A percentile compares a stretch with the other conserved stretches of the same genome.
These are phyloP conservation scores for Napeogenes sylphis DNA, from an alignment of 2,888 invertebrate genomes.

Conservation along the genomic window DNA sequence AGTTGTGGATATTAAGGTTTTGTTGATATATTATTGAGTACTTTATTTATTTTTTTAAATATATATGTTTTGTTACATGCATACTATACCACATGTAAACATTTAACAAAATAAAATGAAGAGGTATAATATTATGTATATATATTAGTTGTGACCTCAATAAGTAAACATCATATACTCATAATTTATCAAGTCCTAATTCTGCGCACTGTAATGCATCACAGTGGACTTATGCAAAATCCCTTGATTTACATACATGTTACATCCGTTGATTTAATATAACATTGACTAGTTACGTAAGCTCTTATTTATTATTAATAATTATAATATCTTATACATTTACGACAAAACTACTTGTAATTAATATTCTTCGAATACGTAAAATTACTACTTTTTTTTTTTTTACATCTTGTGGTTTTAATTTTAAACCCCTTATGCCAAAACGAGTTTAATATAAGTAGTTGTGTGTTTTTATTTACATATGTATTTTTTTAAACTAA, in stretches of 20 bases:
- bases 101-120: neutral
- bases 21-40: too few relatives aligned
- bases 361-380: too few relatives aligned
- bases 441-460: too few relatives aligned
- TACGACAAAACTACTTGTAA: neutral
- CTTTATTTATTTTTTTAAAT: too few relatives aligned
- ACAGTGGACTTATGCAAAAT: conserved; percentile 5
- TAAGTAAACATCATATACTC: neutral
- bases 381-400: too few relatives aligned
- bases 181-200: neutral
- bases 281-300: conserved; percentile 2
- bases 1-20: too few relatives aligned
- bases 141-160: neutral
- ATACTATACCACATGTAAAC: too few relatives aligned
- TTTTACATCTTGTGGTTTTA: too few relatives aligned
- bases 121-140: neutral
- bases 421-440: too few relatives aligned
- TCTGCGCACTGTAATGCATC: neutral
- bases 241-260: conserved; percentile 5
- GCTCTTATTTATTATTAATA: neutral
- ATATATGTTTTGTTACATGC: too few relatives aligned
- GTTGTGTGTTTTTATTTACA: too few relatives aligned
- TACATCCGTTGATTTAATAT: conserved; percentile 3
- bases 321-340: neutral
- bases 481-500: too few relatives aligned